Evolutionary conservation across 2,888 invertebrate species (phyloP).

Genomic region (Polyploca ridens): DNA sequence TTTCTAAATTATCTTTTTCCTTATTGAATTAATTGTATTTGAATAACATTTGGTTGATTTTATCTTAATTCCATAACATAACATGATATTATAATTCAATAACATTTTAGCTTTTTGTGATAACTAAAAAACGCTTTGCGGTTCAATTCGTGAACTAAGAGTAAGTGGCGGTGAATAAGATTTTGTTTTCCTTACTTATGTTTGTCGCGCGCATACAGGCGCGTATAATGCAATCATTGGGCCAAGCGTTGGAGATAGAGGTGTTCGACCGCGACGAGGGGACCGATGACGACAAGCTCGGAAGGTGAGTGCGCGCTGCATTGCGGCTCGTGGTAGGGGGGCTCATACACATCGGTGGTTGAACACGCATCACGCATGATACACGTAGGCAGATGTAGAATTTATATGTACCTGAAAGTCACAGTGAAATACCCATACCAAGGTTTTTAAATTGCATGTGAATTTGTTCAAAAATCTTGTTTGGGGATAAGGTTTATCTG

Average conservation of each 20-base stretch:
- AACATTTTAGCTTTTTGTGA: conserved; percentile 27
- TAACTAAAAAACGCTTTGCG: conserved; percentile 31
- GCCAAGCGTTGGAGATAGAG: conserved; percentile 90
- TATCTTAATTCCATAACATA: conserved; percentile 22
- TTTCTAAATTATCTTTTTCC: neutral
- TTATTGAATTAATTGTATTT: too few species aligned
- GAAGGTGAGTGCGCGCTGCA: conserved; percentile 87
- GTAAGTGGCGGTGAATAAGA: conserved; percentile 63
- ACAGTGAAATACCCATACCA: neutral
- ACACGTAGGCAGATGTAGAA: neutral
- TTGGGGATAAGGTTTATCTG: neutral
- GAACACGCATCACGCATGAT: conserved; percentile 42
- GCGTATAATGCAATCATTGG: conserved; percentile 86
- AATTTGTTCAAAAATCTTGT: neutral
- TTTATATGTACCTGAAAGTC: neutral
- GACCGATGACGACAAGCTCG: conserved; percentile 93
- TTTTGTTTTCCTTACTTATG: conserved; percentile 80
- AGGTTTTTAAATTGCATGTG: neutral
- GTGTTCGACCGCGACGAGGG: conserved; percentile 95
- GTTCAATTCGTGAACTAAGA: conserved; percentile 26
- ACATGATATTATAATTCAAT: conserved; percentile 21
- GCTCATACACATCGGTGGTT: conserved; percentile 33
- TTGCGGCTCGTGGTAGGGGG: conserved; percentile 25
- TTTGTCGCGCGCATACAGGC: conserved; percentile 80
- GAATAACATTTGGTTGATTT: neutral